Evolutionary conservation across 1,140 invertebrate genomes (phyloP), one percentile per base, ranked within the genome.

Genomic region (Neodiprion virginianus): DNA sequence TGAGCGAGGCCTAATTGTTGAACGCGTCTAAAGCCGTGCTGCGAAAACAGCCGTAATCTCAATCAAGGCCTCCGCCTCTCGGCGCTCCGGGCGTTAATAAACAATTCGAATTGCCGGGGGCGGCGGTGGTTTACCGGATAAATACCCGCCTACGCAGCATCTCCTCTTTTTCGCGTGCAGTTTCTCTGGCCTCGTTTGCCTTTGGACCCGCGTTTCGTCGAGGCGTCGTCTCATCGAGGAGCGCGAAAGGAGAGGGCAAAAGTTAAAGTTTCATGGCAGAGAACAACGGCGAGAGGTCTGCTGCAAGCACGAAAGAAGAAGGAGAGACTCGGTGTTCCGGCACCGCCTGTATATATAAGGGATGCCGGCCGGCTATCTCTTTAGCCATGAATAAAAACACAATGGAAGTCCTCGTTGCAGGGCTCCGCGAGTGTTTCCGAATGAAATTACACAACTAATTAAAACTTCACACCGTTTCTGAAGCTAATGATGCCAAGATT

Each of bases 381-480:
- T 71, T 72, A 75, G 78, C 80, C 81, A 84, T 87, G 85, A 87
- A 87, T 86, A 86, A 88, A 87, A 86, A 85, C 79, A 87, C 82
- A 84, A 85, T 86, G 84, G 83, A 84, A 61, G 53, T 61, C 53
- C 80, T 77, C 77, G 17, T 73, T 71, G 79, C 78, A 79, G 78
- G 75, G 77, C 79, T 78, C 79, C 23, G 78, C 82, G 86, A 86
- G 85, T 85, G 85, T 84, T 85, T 85, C 84, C 84, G 80, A 86
- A 86, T 86, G 83, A 83, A 87, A 88, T 84, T 86, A 82, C 82
- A 82, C 81, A 87, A 87, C 86, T 87, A 87, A 88, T 88, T 88
- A 88, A 87, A 88, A 88, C 82, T 88, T 88, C 82, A 86, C 81
- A 83, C 84, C 84, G 84, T 87, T 87, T 80, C 78, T 68, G 79